Base-by-base conservation (phyloP, 1,140 invertebrate genomes). In the Drosophila murphyi region DNA sequence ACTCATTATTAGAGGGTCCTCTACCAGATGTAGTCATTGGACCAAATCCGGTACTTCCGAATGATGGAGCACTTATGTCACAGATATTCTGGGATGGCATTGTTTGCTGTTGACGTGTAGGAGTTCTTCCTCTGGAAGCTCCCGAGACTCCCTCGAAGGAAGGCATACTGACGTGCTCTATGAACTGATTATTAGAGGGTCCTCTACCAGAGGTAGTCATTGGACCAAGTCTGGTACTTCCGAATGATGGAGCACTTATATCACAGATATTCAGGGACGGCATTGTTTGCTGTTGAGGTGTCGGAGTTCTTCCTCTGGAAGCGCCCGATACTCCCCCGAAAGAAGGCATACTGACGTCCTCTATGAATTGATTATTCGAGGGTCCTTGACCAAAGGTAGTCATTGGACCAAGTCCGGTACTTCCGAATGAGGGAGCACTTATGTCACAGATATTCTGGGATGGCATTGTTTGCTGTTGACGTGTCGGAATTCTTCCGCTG, bases 91-190 rank as follows among this genome's bases (percentile, higher is more conserved):
- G 45, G 1, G 55, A 31, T 5, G 39, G 63, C 39, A 65, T 32
- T 1, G 51, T 37, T 2, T 45, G 6, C n/a, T 64, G 62, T 57
- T 37, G 39, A 10, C 41, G 31, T 5, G 12, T 34, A 0, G n/a
- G 8, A 7, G 3, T 34, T 55, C n/a, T 47, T 7, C 7, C 32
- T 3, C 54, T 28, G 2, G 52, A 56, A 37, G 63, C 31, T 20
- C 48, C 56, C 1, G 65, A 61, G 2, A 69, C 37, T 12, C 31
- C 56, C 6, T 50, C 51, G 39, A 48, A 70, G 1, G 56, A 69
- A 7, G 65, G 67, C 35, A 54, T 70, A 1, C 48, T n/a, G 8
- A 54, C 28, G 4, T 70, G 48, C 5, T 61, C 48, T 5, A 69
- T 20, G 4, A 34, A 68, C 28, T 59, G 35, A 45, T 29, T 52